These are phyloP conservation scores for Morone saxatilis DNA, from an alignment of 2,113 vertebrate genomes.

Conservation along the genomic window DNA sequence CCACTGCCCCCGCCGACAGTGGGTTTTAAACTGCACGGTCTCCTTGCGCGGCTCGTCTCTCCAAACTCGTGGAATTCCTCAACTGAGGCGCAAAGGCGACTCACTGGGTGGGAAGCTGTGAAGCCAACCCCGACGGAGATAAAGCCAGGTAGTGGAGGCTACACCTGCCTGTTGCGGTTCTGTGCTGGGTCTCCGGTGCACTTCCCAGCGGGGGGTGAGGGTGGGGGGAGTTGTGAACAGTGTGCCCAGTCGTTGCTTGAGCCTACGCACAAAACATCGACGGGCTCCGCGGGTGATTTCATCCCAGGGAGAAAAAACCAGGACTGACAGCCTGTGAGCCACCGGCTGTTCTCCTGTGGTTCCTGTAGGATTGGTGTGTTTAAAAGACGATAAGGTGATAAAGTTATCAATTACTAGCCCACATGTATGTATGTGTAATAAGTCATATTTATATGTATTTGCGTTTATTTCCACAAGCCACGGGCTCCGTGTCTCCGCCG, in stretches of 20 bases:
- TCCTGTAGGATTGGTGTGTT: not conserved
- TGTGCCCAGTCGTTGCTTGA: constrained; percentile 14
- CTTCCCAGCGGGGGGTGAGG: not conserved
- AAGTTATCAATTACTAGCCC: not conserved
- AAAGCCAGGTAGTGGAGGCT: not conserved
- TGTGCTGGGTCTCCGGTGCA: not conserved
- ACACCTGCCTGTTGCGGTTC: constrained; percentile 43
- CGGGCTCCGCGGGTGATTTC: constrained; percentile 19
- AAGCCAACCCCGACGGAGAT: not conserved
- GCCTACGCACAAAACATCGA: constrained; percentile 4
- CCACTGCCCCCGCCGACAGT: not conserved
- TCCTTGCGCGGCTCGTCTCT: not conserved
- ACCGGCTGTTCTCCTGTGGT: not conserved
- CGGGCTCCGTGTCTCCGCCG: not conserved
- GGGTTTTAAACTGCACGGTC: constrained; percentile 1
- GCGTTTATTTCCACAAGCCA: not conserved
- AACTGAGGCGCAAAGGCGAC: constrained; percentile 10
- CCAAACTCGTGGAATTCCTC: constrained; percentile 62
- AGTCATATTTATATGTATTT: not conserved
- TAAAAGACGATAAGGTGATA: not conserved
- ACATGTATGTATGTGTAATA: too few relatives aligned
- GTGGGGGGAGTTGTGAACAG: constrained; percentile 25
- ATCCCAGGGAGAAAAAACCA: not conserved
- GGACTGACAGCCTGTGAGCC: not conserved
- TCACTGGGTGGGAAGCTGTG: not conserved